Conservation (phyloP, 30 jellyfish, hydroid and myxozoan species). For the Cassiopea xamachana region DNA sequence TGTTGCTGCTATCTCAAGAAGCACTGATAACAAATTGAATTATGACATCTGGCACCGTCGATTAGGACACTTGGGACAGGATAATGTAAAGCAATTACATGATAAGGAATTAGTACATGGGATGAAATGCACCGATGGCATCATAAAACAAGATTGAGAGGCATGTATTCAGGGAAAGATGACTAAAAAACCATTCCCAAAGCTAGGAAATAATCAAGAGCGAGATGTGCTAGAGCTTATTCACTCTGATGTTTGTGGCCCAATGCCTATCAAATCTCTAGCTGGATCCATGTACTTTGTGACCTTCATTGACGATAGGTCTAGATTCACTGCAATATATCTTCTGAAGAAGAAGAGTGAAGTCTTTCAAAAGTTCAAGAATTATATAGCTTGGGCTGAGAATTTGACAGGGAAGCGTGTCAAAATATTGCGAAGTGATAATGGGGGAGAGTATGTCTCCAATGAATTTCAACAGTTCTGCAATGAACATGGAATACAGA, state of each 20-base stretch:
- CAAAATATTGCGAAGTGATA: constrained; percentile 10
- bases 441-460: not conserved
- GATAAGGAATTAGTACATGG: constrained; percentile 20
- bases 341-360: constrained; percentile 1
- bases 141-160: not conserved
- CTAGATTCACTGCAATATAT: not conserved
- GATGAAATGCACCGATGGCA: not conserved
- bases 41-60: constrained; percentile 36
- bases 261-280: constrained; percentile 14
- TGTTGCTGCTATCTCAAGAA: not conserved
- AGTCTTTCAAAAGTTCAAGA: not conserved
- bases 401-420: not conserved
- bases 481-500: constrained; percentile 14
- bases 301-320: constrained; percentile 10
- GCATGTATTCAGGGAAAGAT: constrained; percentile 11
- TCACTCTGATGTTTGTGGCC: constrained; percentile 39
- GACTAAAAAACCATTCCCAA: not conserved
- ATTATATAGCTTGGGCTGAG: not conserved
- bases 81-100: constrained; percentile 3
- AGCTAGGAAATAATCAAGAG: not conserved
- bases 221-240: not conserved
- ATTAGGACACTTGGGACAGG: constrained; percentile 31
- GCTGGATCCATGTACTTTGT: not conserved
- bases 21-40: not conserved
- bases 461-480: constrained; percentile 8